Evolutionary conservation across 2,797 vertebrate genomes (phyloP).

Genomic region (Falco peregrinus): DNA sequence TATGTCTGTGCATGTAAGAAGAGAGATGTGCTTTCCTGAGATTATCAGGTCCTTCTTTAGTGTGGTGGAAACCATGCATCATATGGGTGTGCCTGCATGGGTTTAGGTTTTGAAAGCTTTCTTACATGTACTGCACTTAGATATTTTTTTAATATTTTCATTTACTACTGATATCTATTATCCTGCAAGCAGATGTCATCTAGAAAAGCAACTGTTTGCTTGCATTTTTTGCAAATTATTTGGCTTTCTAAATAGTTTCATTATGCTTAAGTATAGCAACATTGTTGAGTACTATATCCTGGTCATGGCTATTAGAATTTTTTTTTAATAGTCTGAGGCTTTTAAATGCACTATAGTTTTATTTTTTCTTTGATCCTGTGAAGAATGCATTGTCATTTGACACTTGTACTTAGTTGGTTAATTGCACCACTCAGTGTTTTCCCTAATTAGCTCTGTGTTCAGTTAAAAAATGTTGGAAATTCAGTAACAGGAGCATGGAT

Average conservation of each 20-base stretch:
- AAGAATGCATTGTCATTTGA: background rate
- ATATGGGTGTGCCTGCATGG: fast-evolving
- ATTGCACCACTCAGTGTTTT: constrained; percentile 4
- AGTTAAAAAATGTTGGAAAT: background rate
- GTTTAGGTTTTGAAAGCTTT: background rate
- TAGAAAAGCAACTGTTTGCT: background rate
- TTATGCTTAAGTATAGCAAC: background rate
- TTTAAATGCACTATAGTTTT: background rate
- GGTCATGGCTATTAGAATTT: background rate
- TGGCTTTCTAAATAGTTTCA: background rate
- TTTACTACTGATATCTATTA: background rate
- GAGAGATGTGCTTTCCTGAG: background rate
- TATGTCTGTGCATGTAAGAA: background rate
- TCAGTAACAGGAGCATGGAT: background rate
- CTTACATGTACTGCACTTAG: background rate
- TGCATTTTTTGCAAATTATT: background rate
- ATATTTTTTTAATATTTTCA: background rate
- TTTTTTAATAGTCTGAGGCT: background rate
- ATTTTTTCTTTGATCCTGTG: background rate
- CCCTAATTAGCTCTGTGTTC: background rate
- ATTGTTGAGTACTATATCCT: background rate
- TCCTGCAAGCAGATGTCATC: background rate
- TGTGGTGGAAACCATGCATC: background rate
- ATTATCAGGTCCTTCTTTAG: background rate
- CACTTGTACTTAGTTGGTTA: background rate